phyloP scores from a whole-genome alignment of 2,888 invertebrate genomes.

The Tridacna crocea region DNA sequence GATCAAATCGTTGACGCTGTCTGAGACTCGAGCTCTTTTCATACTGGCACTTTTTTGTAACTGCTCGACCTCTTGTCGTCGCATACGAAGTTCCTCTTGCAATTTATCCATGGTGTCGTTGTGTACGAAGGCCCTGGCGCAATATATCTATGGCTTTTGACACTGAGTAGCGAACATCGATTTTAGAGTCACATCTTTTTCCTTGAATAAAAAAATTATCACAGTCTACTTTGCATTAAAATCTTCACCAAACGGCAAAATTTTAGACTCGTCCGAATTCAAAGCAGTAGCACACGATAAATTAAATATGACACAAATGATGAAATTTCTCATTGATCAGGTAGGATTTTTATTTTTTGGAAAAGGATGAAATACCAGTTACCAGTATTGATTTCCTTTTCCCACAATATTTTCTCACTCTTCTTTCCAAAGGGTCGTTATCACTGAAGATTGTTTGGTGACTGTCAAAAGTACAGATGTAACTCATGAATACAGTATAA shows the following conservation, averaged over 20 bases:
- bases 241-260: background rate
- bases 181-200: no score
- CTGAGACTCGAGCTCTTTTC: constrained; percentile 5
- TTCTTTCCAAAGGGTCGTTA: background rate
- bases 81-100: background rate
- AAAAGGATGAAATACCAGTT: background rate
- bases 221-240: background rate
- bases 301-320: no score
- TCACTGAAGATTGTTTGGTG: no score
- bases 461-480: no score
- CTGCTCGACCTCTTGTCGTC: background rate
- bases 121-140: background rate
- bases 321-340: no score
- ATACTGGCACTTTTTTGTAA: background rate
- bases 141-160: no score
- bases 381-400: background rate
- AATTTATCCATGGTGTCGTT: background rate
- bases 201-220: background rate
- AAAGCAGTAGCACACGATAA: no score
- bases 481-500: no score
- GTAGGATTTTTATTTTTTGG: background rate
- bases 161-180: no score
- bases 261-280: no score
- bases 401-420: background rate
- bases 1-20: background rate